Percentiles rank a stretch among this genome's conserved stretches.
phyloP scores from a whole-genome alignment of 2,888 invertebrate genomes.

The Teleiodes luculella region DNA sequence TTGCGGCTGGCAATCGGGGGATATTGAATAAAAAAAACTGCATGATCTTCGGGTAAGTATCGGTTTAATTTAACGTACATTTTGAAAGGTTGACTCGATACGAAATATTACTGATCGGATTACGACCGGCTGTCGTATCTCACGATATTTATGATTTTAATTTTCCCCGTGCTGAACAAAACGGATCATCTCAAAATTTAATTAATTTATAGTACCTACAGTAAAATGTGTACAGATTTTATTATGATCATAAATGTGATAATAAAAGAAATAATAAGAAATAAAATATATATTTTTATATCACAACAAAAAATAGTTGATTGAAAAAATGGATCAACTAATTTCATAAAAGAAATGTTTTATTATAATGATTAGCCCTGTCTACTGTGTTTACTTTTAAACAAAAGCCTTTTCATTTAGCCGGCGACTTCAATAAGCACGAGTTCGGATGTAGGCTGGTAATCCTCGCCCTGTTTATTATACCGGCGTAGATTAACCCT shows the following conservation, averaged over 20 bases:
- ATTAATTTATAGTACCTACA: neutral
- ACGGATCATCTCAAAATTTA: slow-evolving; percentile 33
- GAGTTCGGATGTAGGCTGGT: neutral
- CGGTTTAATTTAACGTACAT: too few species aligned
- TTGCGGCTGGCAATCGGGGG: too few species aligned
- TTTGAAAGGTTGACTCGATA: too few species aligned
- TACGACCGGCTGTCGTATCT: slow-evolving; percentile 51
- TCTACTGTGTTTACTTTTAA: neutral
- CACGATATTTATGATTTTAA: slow-evolving; percentile 65
- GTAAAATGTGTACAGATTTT: neutral
- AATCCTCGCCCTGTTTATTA: neutral
- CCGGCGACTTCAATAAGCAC: neutral
- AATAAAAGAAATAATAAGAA: too few species aligned
- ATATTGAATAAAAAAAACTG: too few species aligned
- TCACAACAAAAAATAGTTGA: too few species aligned
- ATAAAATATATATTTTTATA: too few species aligned
- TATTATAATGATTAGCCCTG: too few species aligned
- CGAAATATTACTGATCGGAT: slow-evolving; percentile 26
- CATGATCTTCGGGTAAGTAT: too few species aligned
- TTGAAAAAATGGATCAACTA: too few species aligned
- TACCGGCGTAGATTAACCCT: slow-evolving; percentile 1
- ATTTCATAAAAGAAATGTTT: too few species aligned
- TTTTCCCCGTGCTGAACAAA: slow-evolving; percentile 48
- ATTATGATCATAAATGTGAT: too few species aligned
- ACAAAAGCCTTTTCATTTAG: neutral